Percentiles rank a stretch among this genome's conserved stretches.
These are phyloP conservation scores for Herminia tarsipennalis DNA, from an alignment of 2,888 invertebrate species.

Conservation along the genomic window DNA sequence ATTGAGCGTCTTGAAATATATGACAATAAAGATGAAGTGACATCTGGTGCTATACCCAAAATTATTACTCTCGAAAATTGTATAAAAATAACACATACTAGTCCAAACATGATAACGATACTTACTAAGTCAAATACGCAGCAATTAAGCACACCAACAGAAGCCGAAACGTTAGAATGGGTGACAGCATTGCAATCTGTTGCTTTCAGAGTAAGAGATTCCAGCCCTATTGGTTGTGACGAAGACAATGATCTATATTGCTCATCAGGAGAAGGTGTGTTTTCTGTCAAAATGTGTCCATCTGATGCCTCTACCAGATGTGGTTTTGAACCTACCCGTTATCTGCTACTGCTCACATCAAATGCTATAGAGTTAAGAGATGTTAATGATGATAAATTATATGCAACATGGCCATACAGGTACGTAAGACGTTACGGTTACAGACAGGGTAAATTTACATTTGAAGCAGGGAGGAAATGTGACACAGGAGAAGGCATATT, in stretches of 20 bases:
- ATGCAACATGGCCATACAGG: constrained; percentile 94
- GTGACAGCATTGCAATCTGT: constrained; percentile 92
- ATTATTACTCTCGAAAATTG: constrained; percentile 95
- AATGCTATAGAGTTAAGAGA: constrained; percentile 91
- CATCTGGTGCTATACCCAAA: constrained; percentile 87
- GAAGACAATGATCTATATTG: constrained; percentile 96
- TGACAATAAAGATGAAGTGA: constrained; percentile 91
- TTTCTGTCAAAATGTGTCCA: constrained; percentile 90
- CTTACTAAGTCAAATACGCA: constrained; percentile 91
- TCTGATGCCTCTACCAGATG: constrained; percentile 93
- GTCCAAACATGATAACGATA: constrained; percentile 88
- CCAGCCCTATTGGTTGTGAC: constrained; percentile 88
- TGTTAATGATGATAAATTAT: constrained; percentile 86
- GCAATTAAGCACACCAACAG: constrained; percentile 85
- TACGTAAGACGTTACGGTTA: constrained; percentile 95
- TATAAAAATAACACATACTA: constrained; percentile 91
- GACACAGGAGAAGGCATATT: constrained; percentile 94
- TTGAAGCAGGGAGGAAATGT: constrained; percentile 95
- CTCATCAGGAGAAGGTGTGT: constrained; percentile 93
- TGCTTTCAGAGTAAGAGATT: constrained; percentile 90
- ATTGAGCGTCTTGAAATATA: constrained; percentile 94
- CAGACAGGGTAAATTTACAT: constrained; percentile 93
- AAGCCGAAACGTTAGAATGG: constrained; percentile 91
- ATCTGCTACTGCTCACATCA: constrained; percentile 90
- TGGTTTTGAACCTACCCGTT: constrained; percentile 89